phyloP scores from a whole-genome alignment of 2,888 invertebrate species.

The Agapostemon virescens region DNA sequence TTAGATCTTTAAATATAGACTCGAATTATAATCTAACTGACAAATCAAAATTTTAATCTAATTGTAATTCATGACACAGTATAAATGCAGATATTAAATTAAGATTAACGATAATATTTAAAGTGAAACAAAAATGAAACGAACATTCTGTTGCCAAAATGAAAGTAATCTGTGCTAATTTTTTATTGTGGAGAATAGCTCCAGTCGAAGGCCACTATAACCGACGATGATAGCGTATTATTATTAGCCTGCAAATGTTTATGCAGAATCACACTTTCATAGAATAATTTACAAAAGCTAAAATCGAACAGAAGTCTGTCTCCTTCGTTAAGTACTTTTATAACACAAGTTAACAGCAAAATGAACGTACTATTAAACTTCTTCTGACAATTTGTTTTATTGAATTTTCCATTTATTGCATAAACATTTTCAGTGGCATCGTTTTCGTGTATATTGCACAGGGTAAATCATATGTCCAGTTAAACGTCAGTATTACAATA shows the following conservation, averaged over 20 bases:
- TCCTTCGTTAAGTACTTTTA: not conserved
- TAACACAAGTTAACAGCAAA: not conserved
- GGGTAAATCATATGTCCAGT: not conserved
- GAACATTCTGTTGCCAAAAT: not conserved
- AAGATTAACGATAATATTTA: not conserved
- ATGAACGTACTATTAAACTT: not conserved
- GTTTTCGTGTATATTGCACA: conserved; percentile 19
- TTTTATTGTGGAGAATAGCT: conserved; percentile 14
- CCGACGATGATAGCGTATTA: conserved; percentile 26
- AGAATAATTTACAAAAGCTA: conserved; percentile 10
- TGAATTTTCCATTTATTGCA: not conserved
- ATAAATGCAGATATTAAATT: not conserved
- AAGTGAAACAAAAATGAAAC: not conserved
- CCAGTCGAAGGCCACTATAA: conserved; percentile 41
- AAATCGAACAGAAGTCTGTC: not conserved
- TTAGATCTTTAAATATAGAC: not conserved
- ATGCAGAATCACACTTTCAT: conserved; percentile 10
- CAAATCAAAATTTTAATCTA: not conserved
- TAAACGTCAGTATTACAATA: not conserved
- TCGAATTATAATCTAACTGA: not conserved
- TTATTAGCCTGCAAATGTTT: conserved; percentile 16
- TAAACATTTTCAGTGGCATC: conserved; percentile 10
- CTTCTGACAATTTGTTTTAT: not conserved
- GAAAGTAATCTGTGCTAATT: not conserved
- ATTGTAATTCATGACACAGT: not conserved